These are phyloP conservation scores for Drosophila quadrilineata DNA, from an alignment of 1,140 invertebrate species.

Conservation along the genomic window DNA sequence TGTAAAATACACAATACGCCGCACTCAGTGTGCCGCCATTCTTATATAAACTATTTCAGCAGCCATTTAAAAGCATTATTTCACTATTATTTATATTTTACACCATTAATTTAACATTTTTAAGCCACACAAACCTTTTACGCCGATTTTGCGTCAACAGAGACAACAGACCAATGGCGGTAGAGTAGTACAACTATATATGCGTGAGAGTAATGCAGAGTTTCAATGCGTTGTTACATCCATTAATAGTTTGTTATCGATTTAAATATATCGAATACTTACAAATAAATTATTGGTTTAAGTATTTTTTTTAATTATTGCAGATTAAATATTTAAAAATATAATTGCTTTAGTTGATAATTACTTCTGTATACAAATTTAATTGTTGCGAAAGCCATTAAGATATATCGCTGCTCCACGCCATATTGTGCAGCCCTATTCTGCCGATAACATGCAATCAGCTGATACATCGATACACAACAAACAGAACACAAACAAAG, in stretches of 20 bases:
- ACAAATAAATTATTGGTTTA: too few species aligned
- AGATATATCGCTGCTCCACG: too few species aligned
- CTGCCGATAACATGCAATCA: constrained; percentile 16
- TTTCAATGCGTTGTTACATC: constrained; percentile 1
- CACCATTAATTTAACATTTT: constrained; percentile 28
- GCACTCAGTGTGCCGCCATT: constrained; percentile 48
- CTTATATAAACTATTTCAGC: constrained; percentile 16
- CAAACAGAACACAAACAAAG: constrained; percentile 23
- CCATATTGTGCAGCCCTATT: not conserved
- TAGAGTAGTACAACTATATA: constrained; percentile 47
- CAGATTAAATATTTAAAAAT: not conserved
- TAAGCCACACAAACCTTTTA: constrained; percentile 34
- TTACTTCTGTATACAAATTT: too few species aligned
- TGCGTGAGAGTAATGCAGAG: constrained; percentile 1
- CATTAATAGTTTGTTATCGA: not conserved
- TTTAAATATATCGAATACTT: constrained; percentile 5
- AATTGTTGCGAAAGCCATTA: too few species aligned
- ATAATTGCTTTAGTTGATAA: too few species aligned
- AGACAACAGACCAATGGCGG: constrained; percentile 56
- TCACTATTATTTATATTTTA: constrained; percentile 2
- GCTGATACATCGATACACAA: constrained; percentile 32
- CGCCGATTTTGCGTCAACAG: constrained; percentile 55
- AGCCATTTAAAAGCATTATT: constrained; percentile 14
- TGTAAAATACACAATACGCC: constrained; percentile 12
- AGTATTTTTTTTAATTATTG: not conserved